phyloP scores from a whole-genome alignment of 2,797 vertebrate genomes.

The Premnoplex brunnescens region DNA sequence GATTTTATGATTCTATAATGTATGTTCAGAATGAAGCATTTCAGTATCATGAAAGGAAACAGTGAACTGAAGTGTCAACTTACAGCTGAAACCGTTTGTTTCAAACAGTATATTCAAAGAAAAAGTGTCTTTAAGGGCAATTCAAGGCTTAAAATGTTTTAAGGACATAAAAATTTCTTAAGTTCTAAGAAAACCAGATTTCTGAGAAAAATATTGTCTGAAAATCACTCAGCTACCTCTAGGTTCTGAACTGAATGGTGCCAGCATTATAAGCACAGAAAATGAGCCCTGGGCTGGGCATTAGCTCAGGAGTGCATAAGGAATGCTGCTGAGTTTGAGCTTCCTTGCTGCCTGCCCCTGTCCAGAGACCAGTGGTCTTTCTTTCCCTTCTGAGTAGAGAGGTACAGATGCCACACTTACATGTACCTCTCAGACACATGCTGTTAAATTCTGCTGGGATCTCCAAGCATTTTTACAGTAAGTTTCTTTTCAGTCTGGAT shows the following conservation, averaged over 20 bases:
- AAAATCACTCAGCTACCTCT: neutral
- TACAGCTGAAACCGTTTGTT: neutral
- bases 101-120: neutral
- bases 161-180: neutral
- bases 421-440: neutral
- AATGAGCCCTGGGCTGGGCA: neutral
- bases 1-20: neutral
- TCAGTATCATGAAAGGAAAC: neutral
- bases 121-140: neutral
- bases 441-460: neutral
- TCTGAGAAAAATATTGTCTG: neutral
- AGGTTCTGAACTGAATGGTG: neutral
- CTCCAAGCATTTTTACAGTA: neutral
- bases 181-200: neutral
- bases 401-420: fast-evolving
- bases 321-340: neutral
- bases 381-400: neutral
- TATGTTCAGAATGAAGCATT: neutral
- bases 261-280: neutral
- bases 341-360: neutral
- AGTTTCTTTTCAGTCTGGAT: neutral
- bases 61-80: slow-evolving; percentile 11
- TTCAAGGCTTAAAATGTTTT: neutral
- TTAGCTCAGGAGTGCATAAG: neutral
- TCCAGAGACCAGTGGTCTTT: neutral